Conservation (phyloP, 2,888 invertebrate species). For the Amphipyra tragopoginis region DNA sequence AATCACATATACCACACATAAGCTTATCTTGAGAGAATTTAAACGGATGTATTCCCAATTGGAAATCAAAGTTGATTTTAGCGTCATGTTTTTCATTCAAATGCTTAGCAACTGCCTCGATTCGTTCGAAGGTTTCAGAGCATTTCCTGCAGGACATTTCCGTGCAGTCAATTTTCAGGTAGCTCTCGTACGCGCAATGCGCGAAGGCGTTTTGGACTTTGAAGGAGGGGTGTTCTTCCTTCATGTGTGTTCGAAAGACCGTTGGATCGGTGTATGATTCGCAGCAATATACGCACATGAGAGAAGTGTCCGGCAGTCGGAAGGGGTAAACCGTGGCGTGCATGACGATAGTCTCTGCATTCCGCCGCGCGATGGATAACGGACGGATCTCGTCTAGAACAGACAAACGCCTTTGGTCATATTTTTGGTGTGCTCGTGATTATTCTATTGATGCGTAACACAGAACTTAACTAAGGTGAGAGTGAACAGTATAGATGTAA, state of each 20-base stretch:
- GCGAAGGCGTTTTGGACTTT: constrained; percentile 73
- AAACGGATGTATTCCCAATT: constrained; percentile 80
- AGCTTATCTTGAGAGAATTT: constrained; percentile 73
- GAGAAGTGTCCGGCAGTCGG: constrained; percentile 73
- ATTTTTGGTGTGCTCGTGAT: constrained; percentile 32
- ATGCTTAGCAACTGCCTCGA: constrained; percentile 75
- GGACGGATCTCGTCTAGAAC: constrained; percentile 77
- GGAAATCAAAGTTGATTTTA: constrained; percentile 66
- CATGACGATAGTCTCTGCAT: constrained; percentile 76
- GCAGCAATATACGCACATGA: constrained; percentile 79
- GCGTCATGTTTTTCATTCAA: constrained; percentile 67
- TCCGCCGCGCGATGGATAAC: constrained; percentile 74
- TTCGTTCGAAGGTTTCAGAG: constrained; percentile 58
- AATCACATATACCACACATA: constrained; percentile 74
- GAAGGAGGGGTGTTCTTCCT: constrained; percentile 70
- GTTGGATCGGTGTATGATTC: constrained; percentile 66
- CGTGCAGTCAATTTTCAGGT: constrained; percentile 79
- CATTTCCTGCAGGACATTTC: constrained; percentile 78
- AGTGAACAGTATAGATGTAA: background rate
- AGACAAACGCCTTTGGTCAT: constrained; percentile 76
- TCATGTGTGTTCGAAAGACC: constrained; percentile 72
- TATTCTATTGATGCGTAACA: constrained; percentile 12
- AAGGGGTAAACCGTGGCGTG: constrained; percentile 80
- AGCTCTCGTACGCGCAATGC: constrained; percentile 74
- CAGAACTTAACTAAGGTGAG: constrained; percentile 6